These are phyloP conservation scores for Stichodactyla helianthus DNA, from an alignment of 64 coral and sea anemone species.

Conservation along the genomic window DNA sequence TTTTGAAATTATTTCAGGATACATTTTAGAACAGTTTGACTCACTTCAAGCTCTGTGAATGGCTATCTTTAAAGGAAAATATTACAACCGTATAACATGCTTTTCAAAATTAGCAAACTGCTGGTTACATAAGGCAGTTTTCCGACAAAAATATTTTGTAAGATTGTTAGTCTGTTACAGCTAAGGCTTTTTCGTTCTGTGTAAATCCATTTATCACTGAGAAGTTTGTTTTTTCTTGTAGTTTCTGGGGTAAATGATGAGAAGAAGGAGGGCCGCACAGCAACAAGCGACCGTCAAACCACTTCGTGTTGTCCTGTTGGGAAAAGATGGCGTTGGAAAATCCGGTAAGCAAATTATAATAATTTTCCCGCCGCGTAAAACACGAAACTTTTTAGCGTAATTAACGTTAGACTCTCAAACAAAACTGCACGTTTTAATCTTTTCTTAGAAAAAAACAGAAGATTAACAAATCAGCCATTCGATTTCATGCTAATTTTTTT, in stretches of 20 bases:
- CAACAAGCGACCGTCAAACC: neutral
- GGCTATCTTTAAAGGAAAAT: too few species aligned
- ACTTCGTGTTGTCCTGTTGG: slow-evolving; percentile 6
- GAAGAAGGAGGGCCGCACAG: neutral
- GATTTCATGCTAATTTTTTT: neutral
- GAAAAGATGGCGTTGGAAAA: slow-evolving; percentile 37
- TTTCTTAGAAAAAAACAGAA: neutral
- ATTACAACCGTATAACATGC: too few species aligned
- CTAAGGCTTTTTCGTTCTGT: too few species aligned
- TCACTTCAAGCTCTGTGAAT: too few species aligned
- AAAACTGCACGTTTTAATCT: neutral
- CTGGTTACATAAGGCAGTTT: too few species aligned
- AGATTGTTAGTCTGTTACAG: too few species aligned
- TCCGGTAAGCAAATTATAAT: neutral
- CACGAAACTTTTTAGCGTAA: neutral
- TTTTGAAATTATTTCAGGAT: too few species aligned
- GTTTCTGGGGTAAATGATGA: neutral
- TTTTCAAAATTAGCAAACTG: too few species aligned
- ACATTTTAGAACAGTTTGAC: too few species aligned
- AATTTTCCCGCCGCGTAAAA: neutral
- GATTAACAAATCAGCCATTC: neutral
- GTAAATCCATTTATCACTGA: too few species aligned
- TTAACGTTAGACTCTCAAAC: neutral
- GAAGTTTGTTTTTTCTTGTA: neutral
- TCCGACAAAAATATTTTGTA: too few species aligned